Evolutionary conservation across 2,113 vertebrate genomes (phyloP).

Genomic region (Saccopteryx leptura): DNA sequence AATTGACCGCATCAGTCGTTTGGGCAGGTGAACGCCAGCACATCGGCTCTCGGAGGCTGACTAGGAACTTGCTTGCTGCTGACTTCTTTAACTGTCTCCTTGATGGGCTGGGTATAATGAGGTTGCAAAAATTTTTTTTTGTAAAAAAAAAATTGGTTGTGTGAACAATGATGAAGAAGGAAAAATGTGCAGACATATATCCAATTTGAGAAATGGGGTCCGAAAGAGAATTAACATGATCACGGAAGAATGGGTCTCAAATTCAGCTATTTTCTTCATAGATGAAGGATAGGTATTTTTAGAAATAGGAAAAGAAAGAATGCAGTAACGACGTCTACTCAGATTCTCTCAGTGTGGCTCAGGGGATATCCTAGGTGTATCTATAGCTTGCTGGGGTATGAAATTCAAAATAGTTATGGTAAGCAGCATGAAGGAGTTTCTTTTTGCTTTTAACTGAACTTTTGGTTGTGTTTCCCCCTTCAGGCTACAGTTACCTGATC

Average conservation of each 20-base stretch:
- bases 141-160: background rate
- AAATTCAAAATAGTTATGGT: conserved; percentile 40
- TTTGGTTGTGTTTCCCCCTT: background rate
- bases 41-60: background rate
- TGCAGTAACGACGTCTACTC: background rate
- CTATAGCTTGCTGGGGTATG: conserved; percentile 23
- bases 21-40: background rate
- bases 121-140: background rate
- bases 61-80: background rate
- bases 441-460: background rate
- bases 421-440: conserved; percentile 48
- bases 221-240: background rate
- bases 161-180: background rate
- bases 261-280: background rate
- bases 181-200: background rate
- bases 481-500: conserved; percentile 95
- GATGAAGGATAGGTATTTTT: background rate
- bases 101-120: background rate
- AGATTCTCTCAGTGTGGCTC: conserved; percentile 2
- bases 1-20: background rate
- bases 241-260: background rate
- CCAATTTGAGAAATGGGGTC: background rate
- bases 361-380: background rate
- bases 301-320: conserved; percentile 26
- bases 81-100: background rate